phyloP scores from a whole-genome alignment of 2,797 vertebrate species.

The Chaetodon trifasciatus region DNA sequence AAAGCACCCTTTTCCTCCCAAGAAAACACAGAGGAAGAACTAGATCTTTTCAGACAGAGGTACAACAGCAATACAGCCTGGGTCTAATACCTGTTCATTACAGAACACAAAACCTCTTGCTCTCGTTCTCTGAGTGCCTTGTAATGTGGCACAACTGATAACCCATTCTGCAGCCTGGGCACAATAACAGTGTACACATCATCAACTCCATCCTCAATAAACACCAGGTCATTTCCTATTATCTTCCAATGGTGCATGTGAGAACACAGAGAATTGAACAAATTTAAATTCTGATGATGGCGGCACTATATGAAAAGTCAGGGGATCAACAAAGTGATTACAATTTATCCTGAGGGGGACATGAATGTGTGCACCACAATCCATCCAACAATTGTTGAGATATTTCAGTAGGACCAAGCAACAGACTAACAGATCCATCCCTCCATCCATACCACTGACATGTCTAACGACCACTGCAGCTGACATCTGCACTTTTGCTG shows the following conservation, averaged over 20 bases:
- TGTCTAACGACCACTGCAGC: neutral
- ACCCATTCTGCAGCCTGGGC: slow-evolving; percentile 26
- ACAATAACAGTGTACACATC: slow-evolving; percentile 29
- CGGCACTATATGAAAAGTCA: neutral
- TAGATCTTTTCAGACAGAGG: slow-evolving; percentile 23
- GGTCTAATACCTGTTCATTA: slow-evolving; percentile 40
- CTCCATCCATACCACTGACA: neutral
- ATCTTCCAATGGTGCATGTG: slow-evolving; percentile 18
- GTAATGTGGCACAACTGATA: slow-evolving; percentile 40
- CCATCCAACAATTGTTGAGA: neutral
- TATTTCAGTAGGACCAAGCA: neutral
- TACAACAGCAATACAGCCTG: slow-evolving; percentile 8
- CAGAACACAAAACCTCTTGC: slow-evolving; percentile 40
- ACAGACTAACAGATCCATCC: neutral
- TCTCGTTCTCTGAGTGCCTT: slow-evolving; percentile 16
- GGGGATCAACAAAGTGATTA: neutral
- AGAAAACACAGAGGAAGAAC: slow-evolving; percentile 10
- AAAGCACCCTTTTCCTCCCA: slow-evolving; percentile 33
- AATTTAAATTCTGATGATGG: neutral
- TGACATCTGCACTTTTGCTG: neutral
- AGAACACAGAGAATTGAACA: slow-evolving; percentile 9
- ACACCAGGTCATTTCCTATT: slow-evolving; percentile 27
- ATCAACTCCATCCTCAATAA: slow-evolving; percentile 34
- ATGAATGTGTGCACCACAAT: neutral
- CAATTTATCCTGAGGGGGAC: neutral